Base-by-base conservation (phyloP, 2,797 vertebrate genomes). In the Melanotaenia parkinsoni region DNA sequence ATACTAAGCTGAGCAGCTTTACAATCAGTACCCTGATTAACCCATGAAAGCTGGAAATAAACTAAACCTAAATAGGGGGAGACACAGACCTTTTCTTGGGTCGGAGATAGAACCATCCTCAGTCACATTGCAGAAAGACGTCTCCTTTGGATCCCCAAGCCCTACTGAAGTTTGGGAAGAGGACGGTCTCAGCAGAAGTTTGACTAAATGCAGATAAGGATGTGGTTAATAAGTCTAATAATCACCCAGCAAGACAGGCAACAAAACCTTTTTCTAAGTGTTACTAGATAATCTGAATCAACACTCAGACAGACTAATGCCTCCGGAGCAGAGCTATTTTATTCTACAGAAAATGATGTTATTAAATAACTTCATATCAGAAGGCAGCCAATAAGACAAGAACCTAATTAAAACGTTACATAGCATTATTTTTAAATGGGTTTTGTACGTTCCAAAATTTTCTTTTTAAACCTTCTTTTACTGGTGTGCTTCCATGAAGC, bases 41-140 rank as follows among this genome's bases (percentile, higher is more conserved):
- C 71, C 70, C 64, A 74, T 66, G 20, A 72, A 67, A 64, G 20
- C 45, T 1, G 28, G 12, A 13, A 64, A 62, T 32, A 1, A 51
- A 28, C 12, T 50, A 33, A 75, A 47, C 24, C 35, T 6, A 12
- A 71, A 63, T n/a, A 62, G 10, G 24, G 54, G 10, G 6, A 43
- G 67, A 74, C 63, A 76, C 92, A 86, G 91, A 96, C 95, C 95
- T 96, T 95, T 96, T 73, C 93, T 94, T 28, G 88, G 80, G 82
- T 95, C 93, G 18, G 86, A 82, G 56, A 92, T 72, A 2, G 92
- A 89, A 69, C 89, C 89, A 53, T 95, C 95, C 65, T 96, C 95
- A 0, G 95, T 95, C 77, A 95, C 91, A 9, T 96, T 96, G 87
- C 95, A 96, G 87, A 94, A 94, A 24, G 94, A 79, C 0, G 92